Evolutionary conservation across 2,797 vertebrate genomes (phyloP), one percentile per base, ranked within the genome.

Genomic region (Pyrocephalus nanus): DNA sequence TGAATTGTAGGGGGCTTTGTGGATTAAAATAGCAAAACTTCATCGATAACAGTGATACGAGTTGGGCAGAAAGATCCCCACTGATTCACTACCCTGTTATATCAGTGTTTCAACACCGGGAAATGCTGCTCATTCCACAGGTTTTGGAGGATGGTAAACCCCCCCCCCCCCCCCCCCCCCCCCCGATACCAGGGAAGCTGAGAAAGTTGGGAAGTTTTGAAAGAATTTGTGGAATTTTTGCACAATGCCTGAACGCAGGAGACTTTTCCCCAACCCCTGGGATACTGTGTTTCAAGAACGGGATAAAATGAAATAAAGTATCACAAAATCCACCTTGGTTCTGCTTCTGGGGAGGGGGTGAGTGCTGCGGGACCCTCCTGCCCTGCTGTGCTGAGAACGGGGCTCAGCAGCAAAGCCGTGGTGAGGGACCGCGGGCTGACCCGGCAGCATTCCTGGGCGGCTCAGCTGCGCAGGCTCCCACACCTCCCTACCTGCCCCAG

Each of bases 161-260:
- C 67, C 62, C 0, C 1, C 69, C 0, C 1, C 69, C 0, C 1
- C 69, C n/a, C n/a, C 71, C 64, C 67, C 62, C 71, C 64, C 67
- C 62, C 0, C 1, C 69, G 47, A 48, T 26, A 48, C 18, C 64
- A 70, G 55, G 12, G 16, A 86, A 48, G 50, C 88, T 45, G 79
- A 74, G 88, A 91, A 87, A 91, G 77, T 76, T 45, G 11, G 64
- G 86, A 74, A 70, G 60, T 42, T 84, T 79, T 7, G 6, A 51
- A 92, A 55, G 48, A 62, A 87, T 82, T 57, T 11, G 47, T 3
- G 5, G 60, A 66, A 82, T 79, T 74, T 91, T 29, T 75, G 2
- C 40, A 21, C 19, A n/a, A 2, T 34, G 45, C 18, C 23, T 36
- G 61, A 60, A 51, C 15, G 7, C 0, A 1, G 27, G 57, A 32